A percentile compares a stretch with the other conserved stretches of the same genome.
Evolutionary conservation across 2,888 invertebrate genomes (phyloP).

Genomic region (Leucophenga maculata): DNA sequence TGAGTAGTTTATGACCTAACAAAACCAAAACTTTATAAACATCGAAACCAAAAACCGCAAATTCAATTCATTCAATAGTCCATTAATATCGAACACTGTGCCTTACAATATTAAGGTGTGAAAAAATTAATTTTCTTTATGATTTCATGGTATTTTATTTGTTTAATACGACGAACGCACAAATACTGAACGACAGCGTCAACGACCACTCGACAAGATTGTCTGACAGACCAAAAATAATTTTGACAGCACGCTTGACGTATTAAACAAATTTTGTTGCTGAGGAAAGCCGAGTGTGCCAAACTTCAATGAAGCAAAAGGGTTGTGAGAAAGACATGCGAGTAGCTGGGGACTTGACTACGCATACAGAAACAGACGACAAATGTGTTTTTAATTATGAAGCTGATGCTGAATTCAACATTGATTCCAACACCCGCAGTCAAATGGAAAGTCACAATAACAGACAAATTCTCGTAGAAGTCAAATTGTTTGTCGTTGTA

Average conservation of each 20-base stretch:
- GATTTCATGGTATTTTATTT: background rate
- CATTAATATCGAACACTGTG: no score
- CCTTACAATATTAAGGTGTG: conserved; percentile 11
- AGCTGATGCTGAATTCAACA: conserved; percentile 1
- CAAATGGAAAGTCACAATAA: background rate
- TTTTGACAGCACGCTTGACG: conserved; percentile 1
- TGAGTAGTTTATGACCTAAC: no score
- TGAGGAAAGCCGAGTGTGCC: background rate
- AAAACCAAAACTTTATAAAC: no score
- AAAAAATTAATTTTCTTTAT: conserved; percentile 20
- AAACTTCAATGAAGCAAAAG: background rate
- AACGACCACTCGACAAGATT: background rate
- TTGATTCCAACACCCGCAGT: background rate
- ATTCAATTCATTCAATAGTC: no score
- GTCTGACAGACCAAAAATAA: background rate
- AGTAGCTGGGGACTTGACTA: background rate
- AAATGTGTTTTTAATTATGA: conserved; percentile 25
- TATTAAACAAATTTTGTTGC: background rate
- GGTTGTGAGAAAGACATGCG: background rate
- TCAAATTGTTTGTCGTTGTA: conserved; percentile 15
- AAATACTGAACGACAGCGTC: background rate
- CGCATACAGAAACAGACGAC: background rate
- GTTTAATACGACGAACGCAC: background rate
- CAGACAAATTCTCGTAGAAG: background rate
- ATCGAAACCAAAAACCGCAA: no score